Evolutionary conservation across 2,888 invertebrate genomes (phyloP).

Genomic region (Sminthurides aquaticus): DNA sequence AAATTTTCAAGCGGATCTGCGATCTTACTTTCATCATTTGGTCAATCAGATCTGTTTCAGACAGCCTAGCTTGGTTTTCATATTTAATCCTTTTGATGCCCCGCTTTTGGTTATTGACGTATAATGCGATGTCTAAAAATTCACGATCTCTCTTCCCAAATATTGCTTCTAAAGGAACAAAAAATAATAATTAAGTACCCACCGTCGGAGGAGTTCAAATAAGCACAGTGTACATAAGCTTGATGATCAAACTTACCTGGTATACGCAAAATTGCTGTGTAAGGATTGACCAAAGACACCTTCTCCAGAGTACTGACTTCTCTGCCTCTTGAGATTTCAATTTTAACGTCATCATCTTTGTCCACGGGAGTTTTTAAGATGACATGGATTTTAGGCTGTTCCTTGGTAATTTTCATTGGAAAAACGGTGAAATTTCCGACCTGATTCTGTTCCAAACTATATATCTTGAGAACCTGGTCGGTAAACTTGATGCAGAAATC

Average conservation of each 20-base stretch:
- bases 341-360: conserved; percentile 26
- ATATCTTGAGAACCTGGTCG: conserved; percentile 41
- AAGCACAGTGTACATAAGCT: too few relatives aligned
- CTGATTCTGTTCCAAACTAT: conserved; percentile 37
- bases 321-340: conserved; percentile 33
- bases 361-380: conserved; percentile 37
- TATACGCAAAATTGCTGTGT: conserved; percentile 34
- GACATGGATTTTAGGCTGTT: conserved; percentile 39
- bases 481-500: conserved; percentile 41
- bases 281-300: conserved; percentile 35
- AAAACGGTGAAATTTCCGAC: conserved; percentile 40
- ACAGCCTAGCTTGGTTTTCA: conserved; percentile 23
- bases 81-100: conserved; percentile 41
- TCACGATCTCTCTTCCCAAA: conserved; percentile 26
- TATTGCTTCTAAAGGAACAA: conserved; percentile 27
- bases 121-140: conserved; percentile 36
- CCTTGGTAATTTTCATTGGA: conserved; percentile 40
- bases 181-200: too few relatives aligned
- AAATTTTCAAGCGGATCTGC: too few relatives aligned
- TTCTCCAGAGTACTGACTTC: conserved; percentile 21
- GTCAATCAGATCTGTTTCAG: conserved; percentile 38
- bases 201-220: too few relatives aligned
- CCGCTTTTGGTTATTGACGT: conserved; percentile 33
- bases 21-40: conserved; percentile 34
- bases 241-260: too few relatives aligned